Evolutionary conservation across 2,888 invertebrate genomes (phyloP), one percentile per base, ranked within the genome.

Genomic region (Heliconius erato): DNA sequence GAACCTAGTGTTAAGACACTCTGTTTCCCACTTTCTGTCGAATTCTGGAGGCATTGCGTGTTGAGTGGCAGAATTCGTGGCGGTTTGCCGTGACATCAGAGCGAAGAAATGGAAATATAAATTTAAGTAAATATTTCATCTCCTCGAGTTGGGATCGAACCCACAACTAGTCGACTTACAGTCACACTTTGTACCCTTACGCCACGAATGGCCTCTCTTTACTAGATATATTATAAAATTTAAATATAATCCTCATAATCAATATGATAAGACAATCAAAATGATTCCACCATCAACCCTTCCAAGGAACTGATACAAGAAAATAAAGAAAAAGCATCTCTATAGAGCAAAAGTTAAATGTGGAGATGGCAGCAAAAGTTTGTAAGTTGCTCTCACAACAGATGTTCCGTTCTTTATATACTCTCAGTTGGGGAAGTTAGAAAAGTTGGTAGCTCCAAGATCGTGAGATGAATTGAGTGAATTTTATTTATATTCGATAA

Each of bases 361-460:
- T 91, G 90, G 90, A 90, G 89, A 88, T 40, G 72, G 76, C 63
- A 74, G 79, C 69, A 81, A 89, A 63, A 89, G 86, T 90, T 91
- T 87, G 90, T 83, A 76, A 86, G 87, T 89, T 91, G 91, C 92
- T 91, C 92, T 93, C 92, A 94, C 92, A 94, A 93, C 94, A 94
- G 93, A 93, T 94, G 94, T 94, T 94, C 89, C 93, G 88, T 93
- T 89, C 93, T 89, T 91, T 94, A 92, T 85, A 87, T 86, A 85
- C 86, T 71, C 40, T 82, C 82, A 82, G 79, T 84, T 79, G 82
- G 69, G 80, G 80, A 82, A 85, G 84, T 83, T 84, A 65, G 68
- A 68, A 59, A 82, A 85, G 83, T 82, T 84, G 69, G 68, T 63
- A 63, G 54, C 80, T 76, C 32, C 59, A 14, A 54, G 85, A 85